Evolutionary conservation across 2,888 invertebrate species (phyloP).

Genomic region (Xestia sexstrigata): DNA sequence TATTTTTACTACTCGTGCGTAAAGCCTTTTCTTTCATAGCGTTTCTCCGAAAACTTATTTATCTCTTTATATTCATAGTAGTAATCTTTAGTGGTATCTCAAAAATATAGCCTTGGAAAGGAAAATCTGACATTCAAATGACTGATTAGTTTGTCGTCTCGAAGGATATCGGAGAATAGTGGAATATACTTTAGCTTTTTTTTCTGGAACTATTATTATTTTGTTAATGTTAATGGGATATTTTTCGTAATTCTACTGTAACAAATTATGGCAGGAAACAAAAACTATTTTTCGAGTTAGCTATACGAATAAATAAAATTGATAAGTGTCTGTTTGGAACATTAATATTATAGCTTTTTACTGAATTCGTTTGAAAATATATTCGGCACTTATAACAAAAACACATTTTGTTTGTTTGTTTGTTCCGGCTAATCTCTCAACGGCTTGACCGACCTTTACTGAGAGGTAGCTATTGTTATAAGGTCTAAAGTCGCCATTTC

Average conservation of each 20-base stretch:
- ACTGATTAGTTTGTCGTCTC: slow-evolving; percentile 52
- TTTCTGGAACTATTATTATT: neutral
- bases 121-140: slow-evolving; percentile 42
- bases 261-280: neutral
- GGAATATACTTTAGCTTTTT: neutral
- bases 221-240: neutral
- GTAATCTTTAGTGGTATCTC: slow-evolving; percentile 39
- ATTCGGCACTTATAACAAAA: too few species aligned
- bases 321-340: too few species aligned
- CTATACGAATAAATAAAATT: too few species aligned
- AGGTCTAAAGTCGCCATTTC: neutral
- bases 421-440: too few species aligned
- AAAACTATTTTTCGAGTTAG: neutral
- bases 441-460: too few species aligned
- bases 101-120: slow-evolving; percentile 29
- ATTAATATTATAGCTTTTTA: too few species aligned
- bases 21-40: slow-evolving; percentile 11
- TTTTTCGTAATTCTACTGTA: neutral
- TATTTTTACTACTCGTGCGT: slow-evolving; percentile 17
- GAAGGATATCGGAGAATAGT: slow-evolving; percentile 19
- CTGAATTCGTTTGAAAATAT: too few species aligned
- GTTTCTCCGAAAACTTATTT: slow-evolving; percentile 5
- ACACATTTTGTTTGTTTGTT: too few species aligned
- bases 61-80: slow-evolving; percentile 25
- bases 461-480: too few species aligned